Evolutionary conservation across 2,888 invertebrate species (phyloP).

Genomic region (Standfussiana lucernea): DNA sequence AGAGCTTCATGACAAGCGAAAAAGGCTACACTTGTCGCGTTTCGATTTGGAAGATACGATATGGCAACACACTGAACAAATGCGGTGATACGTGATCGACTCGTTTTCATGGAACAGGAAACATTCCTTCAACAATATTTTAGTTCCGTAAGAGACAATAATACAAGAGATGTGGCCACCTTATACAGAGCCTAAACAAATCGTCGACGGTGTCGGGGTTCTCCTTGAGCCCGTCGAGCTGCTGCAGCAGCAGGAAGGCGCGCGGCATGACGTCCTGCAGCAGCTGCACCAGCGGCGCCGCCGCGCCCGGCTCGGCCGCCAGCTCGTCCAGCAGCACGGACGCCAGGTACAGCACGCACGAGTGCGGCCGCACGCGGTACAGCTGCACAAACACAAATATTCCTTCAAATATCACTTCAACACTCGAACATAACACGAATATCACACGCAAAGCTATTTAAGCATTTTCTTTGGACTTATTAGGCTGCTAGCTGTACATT

Average conservation of each 20-base stretch:
- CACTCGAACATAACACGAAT: no score
- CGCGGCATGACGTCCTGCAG: conserved; percentile 95
- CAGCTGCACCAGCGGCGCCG: conserved; percentile 95
- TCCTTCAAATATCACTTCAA: neutral
- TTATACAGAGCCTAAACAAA: conserved; percentile 95
- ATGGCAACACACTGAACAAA: no score
- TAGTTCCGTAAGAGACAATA: neutral
- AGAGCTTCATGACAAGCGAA: no score
- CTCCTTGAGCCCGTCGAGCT: conserved; percentile 94
- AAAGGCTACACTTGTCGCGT: no score
- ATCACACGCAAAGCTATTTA: neutral
- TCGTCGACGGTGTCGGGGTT: conserved; percentile 99
- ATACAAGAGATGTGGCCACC: conserved; percentile 70
- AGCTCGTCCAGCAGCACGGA: conserved; percentile 96
- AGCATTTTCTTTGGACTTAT: neutral
- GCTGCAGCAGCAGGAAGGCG: conserved; percentile 95
- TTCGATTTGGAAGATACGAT: no score
- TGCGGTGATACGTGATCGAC: no score
- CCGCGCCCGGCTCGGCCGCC: conserved; percentile 92
- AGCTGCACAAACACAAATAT: conserved; percentile 76
- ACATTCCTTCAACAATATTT: neutral
- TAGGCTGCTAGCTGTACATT: no score
- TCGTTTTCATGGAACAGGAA: neutral
- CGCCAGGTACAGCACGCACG: conserved; percentile 95
- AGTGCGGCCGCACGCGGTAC: conserved; percentile 93